These are phyloP conservation scores for Sebastes jordani DNA, from an alignment of 2,797 vertebrate species.

Conservation along the genomic window DNA sequence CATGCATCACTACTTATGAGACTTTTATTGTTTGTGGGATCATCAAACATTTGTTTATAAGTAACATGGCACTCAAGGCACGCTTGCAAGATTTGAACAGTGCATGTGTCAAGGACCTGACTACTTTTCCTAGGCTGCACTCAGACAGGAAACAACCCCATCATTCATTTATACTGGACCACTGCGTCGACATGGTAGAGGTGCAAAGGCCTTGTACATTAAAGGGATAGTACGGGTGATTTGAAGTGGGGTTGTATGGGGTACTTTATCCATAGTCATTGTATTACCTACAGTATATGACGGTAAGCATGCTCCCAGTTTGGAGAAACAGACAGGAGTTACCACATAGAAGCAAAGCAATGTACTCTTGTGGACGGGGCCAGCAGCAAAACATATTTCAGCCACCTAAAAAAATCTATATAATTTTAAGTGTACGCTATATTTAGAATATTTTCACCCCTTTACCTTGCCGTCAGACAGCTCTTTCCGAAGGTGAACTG, in stretches of 20 bases:
- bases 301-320: too few relatives aligned
- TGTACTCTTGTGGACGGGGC: rapidly evolving
- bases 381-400: too few relatives aligned
- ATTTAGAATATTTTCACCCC: too few relatives aligned
- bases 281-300: too few relatives aligned
- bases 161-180: neutral
- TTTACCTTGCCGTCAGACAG: too few relatives aligned
- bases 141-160: neutral
- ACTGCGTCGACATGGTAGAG: neutral
- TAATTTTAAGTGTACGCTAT: too few relatives aligned
- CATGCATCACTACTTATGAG: neutral
- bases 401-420: too few relatives aligned
- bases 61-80: neutral
- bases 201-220: neutral
- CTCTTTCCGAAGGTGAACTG: rapidly evolving
- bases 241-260: too few relatives aligned
- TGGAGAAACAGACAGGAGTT: too few relatives aligned
- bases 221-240: too few relatives aligned
- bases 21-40: neutral
- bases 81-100: neutral
- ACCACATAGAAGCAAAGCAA: too few relatives aligned
- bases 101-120: neutral
- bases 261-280: too few relatives aligned
- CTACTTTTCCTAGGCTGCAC: neutral
- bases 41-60: neutral